These are phyloP conservation scores for Pachypeltis micranthus DNA, from an alignment of 1,140 invertebrate species.

Conservation along the genomic window DNA sequence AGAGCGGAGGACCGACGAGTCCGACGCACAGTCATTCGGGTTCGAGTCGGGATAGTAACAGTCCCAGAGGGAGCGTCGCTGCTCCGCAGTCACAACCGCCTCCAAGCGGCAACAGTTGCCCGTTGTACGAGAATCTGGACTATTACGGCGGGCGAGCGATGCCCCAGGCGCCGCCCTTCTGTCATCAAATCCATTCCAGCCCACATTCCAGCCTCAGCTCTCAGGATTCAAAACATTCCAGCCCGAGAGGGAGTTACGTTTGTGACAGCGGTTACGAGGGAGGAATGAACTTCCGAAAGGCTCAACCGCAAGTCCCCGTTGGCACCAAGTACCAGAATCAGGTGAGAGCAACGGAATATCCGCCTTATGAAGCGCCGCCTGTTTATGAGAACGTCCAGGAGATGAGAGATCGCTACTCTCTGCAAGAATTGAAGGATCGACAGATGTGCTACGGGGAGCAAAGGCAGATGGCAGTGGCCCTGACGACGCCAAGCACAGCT, in stretches of 20 bases:
- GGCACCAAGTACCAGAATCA: slow-evolving; percentile 39
- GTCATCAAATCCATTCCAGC: slow-evolving; percentile 43
- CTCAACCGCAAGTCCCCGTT: slow-evolving; percentile 55
- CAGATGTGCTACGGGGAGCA: slow-evolving; percentile 31
- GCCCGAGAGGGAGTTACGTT: slow-evolving; percentile 38
- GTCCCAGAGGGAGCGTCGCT: slow-evolving; percentile 43
- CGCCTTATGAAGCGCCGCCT: slow-evolving; percentile 45
- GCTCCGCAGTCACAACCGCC: slow-evolving; percentile 22
- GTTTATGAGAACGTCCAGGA: slow-evolving; percentile 63
- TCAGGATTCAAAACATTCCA: slow-evolving; percentile 41
- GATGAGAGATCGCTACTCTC: slow-evolving; percentile 22
- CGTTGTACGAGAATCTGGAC: slow-evolving; percentile 70
- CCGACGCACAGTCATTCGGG: slow-evolving; percentile 36
- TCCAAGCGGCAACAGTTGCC: slow-evolving; percentile 40
- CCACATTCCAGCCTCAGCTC: slow-evolving; percentile 40
- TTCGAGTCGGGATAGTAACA: slow-evolving; percentile 48
- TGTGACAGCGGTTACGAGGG: slow-evolving; percentile 21
- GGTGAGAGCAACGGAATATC: slow-evolving; percentile 37
- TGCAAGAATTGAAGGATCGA: slow-evolving; percentile 37
- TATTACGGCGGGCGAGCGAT: slow-evolving; percentile 46
- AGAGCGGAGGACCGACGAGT: slow-evolving; percentile 25
- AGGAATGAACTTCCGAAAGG: slow-evolving; percentile 42
- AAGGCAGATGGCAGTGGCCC: slow-evolving; percentile 32
- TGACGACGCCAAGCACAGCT: slow-evolving; percentile 25
- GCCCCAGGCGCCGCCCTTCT: slow-evolving; percentile 44